Evolutionary conservation across 2,797 vertebrate species (phyloP).

Genomic region (Hyperoplus immaculatus): DNA sequence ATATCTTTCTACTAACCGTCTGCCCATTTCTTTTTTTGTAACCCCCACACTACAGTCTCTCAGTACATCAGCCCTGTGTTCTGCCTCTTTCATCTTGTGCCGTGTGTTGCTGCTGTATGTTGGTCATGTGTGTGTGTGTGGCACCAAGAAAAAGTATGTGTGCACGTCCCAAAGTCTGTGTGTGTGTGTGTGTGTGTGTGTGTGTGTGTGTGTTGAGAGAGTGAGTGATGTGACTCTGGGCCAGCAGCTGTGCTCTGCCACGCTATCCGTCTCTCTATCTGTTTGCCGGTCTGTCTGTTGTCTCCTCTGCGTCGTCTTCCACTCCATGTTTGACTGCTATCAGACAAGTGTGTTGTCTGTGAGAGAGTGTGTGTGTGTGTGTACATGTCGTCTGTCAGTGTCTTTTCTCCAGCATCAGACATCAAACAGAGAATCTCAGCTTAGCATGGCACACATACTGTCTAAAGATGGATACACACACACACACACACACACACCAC

Average conservation of each 20-base stretch:
- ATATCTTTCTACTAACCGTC: slow-evolving; percentile 51
- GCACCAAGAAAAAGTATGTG: slow-evolving; percentile 44
- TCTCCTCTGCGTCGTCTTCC: slow-evolving; percentile 69
- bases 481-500: slow-evolving; percentile 3
- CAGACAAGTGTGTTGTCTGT: slow-evolving; percentile 74
- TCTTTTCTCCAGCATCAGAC: slow-evolving; percentile 70
- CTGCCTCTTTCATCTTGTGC: slow-evolving; percentile 35
- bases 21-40: slow-evolving; percentile 34
- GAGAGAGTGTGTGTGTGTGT: slow-evolving; percentile 45
- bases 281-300: slow-evolving; percentile 73
- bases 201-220: slow-evolving; percentile 34
- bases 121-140: slow-evolving; percentile 41
- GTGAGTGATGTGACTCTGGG: slow-evolving; percentile 75
- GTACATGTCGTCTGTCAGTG: slow-evolving; percentile 76
- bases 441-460: slow-evolving; percentile 31
- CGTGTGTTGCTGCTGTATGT: slow-evolving; percentile 22
- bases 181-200: neutral
- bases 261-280: slow-evolving; percentile 74
- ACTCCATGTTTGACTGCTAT: slow-evolving; percentile 79
- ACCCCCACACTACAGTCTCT: slow-evolving; percentile 34
- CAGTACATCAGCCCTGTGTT: slow-evolving; percentile 31
- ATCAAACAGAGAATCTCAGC: slow-evolving; percentile 69
- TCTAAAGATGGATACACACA: slow-evolving; percentile 36
- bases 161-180: slow-evolving; percentile 60
- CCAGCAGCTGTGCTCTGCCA: slow-evolving; percentile 63